These are phyloP conservation scores for Anolis sagrei DNA, from an alignment of 2,113 vertebrate species.

Conservation along the genomic window DNA sequence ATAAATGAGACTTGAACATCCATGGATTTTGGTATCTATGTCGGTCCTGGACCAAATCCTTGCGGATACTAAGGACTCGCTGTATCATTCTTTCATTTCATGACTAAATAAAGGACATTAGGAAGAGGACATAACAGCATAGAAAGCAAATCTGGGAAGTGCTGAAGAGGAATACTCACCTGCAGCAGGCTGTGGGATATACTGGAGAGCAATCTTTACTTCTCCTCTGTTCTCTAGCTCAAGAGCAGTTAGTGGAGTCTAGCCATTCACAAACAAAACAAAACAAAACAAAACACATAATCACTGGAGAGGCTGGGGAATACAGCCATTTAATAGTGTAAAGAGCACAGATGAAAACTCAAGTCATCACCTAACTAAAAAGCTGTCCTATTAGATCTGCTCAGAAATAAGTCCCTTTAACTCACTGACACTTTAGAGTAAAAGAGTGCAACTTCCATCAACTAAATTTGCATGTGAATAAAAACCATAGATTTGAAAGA, in stretches of 20 bases:
- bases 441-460: not conserved
- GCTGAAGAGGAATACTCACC: slow-evolving; percentile 71
- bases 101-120: not conserved
- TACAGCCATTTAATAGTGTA: not conserved
- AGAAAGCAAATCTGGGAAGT: not conserved
- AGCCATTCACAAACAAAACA: slow-evolving; percentile 42
- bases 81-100: not conserved
- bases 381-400: not conserved
- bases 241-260: slow-evolving; percentile 67
- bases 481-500: no score
- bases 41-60: no score
- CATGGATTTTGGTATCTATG: no score
- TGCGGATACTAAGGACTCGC: no score
- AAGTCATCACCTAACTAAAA: not conserved
- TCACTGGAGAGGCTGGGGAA: not conserved
- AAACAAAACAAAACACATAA: slow-evolving; percentile 46
- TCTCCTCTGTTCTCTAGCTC: slow-evolving; percentile 81
- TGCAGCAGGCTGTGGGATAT: slow-evolving; percentile 78
- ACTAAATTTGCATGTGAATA: not conserved
- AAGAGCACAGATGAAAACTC: not conserved
- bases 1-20: no score
- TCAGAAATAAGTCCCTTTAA: not conserved
- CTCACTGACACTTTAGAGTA: not conserved
- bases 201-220: slow-evolving; percentile 89
- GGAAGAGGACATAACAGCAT: not conserved